A percentile compares a stretch with the other conserved stretches of the same genome.
Conservation (phyloP, 1,140 invertebrate species). For the Nixonia krombeini region DNA sequence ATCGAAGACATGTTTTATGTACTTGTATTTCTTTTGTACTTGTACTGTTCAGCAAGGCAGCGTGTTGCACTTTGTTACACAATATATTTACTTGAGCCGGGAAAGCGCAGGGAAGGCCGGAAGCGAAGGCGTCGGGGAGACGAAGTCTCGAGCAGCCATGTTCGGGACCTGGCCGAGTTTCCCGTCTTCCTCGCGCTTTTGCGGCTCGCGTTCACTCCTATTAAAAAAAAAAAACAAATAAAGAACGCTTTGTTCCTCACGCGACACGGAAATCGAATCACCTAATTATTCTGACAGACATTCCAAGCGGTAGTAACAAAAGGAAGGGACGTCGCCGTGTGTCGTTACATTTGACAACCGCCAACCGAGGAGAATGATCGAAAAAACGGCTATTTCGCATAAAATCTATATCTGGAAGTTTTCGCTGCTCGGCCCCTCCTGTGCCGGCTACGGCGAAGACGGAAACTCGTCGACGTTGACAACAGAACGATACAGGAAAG, state of each 20-base stretch:
- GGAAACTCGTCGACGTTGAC: too few species aligned
- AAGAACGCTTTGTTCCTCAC: conserved; percentile 25
- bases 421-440: too few species aligned
- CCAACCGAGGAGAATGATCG: too few species aligned
- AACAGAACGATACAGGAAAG: conserved; percentile 22
- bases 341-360: conserved; percentile 25
- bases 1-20: conserved; percentile 71
- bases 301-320: conserved; percentile 30
- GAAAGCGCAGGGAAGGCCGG: too few species aligned
- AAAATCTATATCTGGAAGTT: too few species aligned
- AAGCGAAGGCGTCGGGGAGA: not conserved
- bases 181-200: conserved; percentile 28
- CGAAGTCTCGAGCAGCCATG: too few species aligned
- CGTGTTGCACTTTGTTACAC: conserved; percentile 73
- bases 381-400: too few species aligned
- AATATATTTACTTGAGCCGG: too few species aligned
- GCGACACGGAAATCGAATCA: conserved; percentile 33
- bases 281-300: conserved; percentile 18
- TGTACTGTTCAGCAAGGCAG: conserved; percentile 74
- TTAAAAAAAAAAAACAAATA: too few species aligned
- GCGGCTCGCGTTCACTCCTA: conserved; percentile 23
- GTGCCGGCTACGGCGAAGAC: too few species aligned
- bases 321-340: conserved; percentile 28
- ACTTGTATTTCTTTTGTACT: conserved; percentile 73
- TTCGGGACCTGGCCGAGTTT: too few species aligned